phyloP scores from a whole-genome alignment of 1,140 invertebrate genomes.

The Solenopsis fugax region DNA sequence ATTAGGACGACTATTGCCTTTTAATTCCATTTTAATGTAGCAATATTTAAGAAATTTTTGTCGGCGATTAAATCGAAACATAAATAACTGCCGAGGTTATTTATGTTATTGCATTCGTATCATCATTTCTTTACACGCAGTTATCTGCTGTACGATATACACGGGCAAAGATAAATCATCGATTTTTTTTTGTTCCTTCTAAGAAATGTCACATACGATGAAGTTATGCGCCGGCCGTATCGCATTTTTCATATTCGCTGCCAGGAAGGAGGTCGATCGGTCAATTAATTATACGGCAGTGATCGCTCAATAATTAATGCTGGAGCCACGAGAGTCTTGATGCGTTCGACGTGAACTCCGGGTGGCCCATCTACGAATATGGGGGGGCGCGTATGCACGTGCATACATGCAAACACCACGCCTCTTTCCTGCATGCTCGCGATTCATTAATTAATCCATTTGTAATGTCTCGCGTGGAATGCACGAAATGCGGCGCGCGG shows the following conservation, averaged over 20 bases:
- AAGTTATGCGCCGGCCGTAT: conserved; percentile 33
- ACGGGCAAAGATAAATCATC: conserved; percentile 31
- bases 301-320: conserved; percentile 71
- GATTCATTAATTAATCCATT: conserved; percentile 54
- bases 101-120: background rate
- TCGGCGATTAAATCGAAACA: background rate
- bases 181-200: conserved; percentile 16
- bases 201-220: conserved; percentile 41
- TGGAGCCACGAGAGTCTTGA: conserved; percentile 41
- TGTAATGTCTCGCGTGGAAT: conserved; percentile 44
- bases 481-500: background rate
- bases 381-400: background rate
- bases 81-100: background rate
- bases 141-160: background rate
- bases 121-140: background rate
- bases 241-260: conserved; percentile 62
- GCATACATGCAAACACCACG: conserved; percentile 38
- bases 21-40: background rate
- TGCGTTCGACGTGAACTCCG: conserved; percentile 48
- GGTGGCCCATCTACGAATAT: conserved; percentile 57
- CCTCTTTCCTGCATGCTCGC: conserved; percentile 34
- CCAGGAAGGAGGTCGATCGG: conserved; percentile 62
- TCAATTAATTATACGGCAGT: conserved; percentile 69
- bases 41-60: background rate
- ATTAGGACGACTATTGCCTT: background rate